Evolutionary conservation across 2,888 invertebrate genomes (phyloP).

Genomic region (Thymelicus lineola): DNA sequence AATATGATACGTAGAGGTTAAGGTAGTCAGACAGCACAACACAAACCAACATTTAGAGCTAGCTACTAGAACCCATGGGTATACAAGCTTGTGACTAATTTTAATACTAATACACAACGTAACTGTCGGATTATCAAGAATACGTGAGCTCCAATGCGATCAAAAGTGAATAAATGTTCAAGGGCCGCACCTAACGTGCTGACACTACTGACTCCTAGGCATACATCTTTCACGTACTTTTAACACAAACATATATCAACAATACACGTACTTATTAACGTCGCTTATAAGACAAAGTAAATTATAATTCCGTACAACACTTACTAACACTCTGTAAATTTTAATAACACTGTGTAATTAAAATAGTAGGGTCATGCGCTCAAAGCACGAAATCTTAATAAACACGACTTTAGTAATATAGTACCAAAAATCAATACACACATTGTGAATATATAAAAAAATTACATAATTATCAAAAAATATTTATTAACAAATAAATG

Average conservation of each 20-base stretch:
- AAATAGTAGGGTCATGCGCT: conserved; percentile 79
- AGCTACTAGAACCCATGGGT: conserved; percentile 39
- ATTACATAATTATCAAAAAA: conserved; percentile 54
- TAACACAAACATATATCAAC: conserved; percentile 55
- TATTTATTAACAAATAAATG: conserved; percentile 53
- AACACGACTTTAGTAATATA: conserved; percentile 58
- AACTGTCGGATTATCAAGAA: conserved; percentile 31
- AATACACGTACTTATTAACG: conserved; percentile 56
- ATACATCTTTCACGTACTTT: conserved; percentile 44
- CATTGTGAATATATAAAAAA: conserved; percentile 54
- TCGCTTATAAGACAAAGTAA: conserved; percentile 55
- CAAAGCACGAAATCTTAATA: conserved; percentile 75
- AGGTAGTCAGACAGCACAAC: conserved; percentile 41
- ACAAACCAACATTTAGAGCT: conserved; percentile 44
- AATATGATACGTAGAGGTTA: conserved; percentile 33
- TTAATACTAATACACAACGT: conserved; percentile 32
- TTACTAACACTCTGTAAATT: conserved; percentile 66
- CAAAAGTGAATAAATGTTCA: conserved; percentile 46
- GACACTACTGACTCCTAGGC: conserved; percentile 45
- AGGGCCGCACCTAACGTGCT: conserved; percentile 43
- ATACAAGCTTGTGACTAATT: conserved; percentile 43
- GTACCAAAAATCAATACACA: conserved; percentile 55
- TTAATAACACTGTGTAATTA: conserved; percentile 66
- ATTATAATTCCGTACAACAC: conserved; percentile 73
- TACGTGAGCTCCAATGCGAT: conserved; percentile 43